These are phyloP conservation scores for Hemiprocne comata DNA, from an alignment of 2,113 vertebrate genomes.

Conservation along the genomic window DNA sequence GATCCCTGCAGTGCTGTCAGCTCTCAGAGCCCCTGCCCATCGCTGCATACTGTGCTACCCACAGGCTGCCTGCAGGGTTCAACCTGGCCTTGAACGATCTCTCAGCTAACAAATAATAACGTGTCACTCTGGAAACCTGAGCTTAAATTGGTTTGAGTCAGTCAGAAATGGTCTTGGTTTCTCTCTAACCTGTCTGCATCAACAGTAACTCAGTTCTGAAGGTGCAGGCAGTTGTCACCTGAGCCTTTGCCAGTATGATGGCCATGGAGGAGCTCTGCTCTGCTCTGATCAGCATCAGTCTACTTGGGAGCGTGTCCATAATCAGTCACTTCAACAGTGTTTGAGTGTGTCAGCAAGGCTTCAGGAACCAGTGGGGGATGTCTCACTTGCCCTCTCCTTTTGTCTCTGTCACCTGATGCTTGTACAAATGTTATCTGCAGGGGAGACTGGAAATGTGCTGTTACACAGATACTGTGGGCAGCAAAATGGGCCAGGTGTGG, in stretches of 20 bases:
- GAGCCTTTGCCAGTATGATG: neutral
- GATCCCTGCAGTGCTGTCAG: neutral
- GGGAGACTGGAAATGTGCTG: neutral
- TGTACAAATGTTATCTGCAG: fast-evolving
- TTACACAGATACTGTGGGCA: neutral
- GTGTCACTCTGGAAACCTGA: slow-evolving; percentile 17
- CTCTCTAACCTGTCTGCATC: neutral
- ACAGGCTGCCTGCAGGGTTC: neutral
- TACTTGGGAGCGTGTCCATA: neutral
- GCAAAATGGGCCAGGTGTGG: neutral
- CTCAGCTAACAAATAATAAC: slow-evolving; percentile 9
- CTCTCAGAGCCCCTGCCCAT: neutral
- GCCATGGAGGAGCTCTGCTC: neutral
- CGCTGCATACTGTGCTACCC: neutral
- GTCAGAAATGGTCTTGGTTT: slow-evolving; percentile 1
- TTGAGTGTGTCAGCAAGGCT: neutral
- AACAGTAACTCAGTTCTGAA: neutral
- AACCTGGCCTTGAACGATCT: neutral
- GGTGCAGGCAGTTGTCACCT: neutral
- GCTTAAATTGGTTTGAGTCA: neutral
- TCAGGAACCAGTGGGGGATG: neutral
- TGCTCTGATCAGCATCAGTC: neutral
- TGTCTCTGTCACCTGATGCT: neutral
- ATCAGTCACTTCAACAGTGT: fast-evolving
- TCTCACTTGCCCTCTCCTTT: neutral